Conservation (phyloP, 2,797 vertebrate genomes). For the Tokudaia tokunoshimensis region DNA sequence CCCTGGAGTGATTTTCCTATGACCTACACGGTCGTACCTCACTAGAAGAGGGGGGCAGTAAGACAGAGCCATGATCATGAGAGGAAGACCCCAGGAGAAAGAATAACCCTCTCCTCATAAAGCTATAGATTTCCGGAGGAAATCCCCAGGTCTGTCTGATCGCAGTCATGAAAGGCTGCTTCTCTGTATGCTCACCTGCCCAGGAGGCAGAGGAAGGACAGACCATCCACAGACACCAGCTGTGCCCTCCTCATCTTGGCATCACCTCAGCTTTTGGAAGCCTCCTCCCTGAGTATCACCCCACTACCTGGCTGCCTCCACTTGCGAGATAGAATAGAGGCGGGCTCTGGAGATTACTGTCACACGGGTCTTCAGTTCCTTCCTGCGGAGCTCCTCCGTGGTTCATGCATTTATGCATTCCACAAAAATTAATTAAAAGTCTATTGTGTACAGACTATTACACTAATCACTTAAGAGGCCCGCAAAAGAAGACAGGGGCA, state of each 20-base stretch:
- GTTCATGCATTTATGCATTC: conserved; percentile 40
- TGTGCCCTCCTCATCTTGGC: not conserved
- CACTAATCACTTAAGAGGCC: conserved; percentile 62
- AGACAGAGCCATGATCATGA: accelerated
- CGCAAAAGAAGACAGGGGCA: not conserved
- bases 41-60: not conserved
- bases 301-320: not conserved
- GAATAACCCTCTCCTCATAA: accelerated
- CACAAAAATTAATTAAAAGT: conserved; percentile 72
- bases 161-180: not conserved
- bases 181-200: no score
- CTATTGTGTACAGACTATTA: conserved; percentile 65
- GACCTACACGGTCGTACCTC: accelerated
- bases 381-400: accelerated
- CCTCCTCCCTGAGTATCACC: accelerated
- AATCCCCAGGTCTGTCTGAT: accelerated
- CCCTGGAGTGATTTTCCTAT: not conserved
- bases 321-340: not conserved
- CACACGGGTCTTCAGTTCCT: not conserved
- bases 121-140: not conserved
- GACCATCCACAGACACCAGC: accelerated
- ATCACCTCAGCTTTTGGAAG: not conserved
- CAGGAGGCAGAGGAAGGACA: not conserved
- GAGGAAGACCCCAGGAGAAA: not conserved
- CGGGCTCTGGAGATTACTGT: not conserved